These are phyloP conservation scores for Acanthurus lineatus DNA, from an alignment of 2,797 vertebrate genomes.

Conservation along the genomic window DNA sequence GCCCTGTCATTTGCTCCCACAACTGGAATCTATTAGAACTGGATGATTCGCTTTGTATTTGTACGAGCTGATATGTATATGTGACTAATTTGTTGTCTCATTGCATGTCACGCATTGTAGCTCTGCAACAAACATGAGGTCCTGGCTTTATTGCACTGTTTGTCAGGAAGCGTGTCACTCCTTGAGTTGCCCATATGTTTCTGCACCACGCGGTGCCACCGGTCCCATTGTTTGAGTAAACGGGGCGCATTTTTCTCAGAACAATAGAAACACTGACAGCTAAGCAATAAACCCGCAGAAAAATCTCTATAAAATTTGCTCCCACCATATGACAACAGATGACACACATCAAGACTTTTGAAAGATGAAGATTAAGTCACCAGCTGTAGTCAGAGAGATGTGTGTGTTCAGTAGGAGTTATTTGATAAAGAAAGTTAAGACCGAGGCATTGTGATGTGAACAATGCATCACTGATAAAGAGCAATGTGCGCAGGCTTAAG, in stretches of 20 bases:
- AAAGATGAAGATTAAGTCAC: conserved; percentile 32
- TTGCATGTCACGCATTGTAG: background rate
- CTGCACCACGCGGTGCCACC: conserved; percentile 4
- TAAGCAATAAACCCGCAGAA: conserved; percentile 6
- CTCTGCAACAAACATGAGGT: conserved; percentile 16
- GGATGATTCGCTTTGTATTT: conserved; percentile 18
- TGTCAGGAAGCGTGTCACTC: no score
- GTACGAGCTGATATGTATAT: background rate
- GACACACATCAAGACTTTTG: conserved; percentile 6
- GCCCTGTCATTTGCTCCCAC: conserved; percentile 49
- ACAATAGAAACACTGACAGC: conserved; percentile 55
- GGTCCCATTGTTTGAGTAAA: conserved; percentile 37
- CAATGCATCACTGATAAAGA: conserved; percentile 55
- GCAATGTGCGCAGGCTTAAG: conserved; percentile 9
- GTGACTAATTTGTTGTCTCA: conserved; percentile 23
- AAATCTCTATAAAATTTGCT: conserved; percentile 5
- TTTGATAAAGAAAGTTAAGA: conserved; percentile 44
- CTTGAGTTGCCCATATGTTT: conserved; percentile 12
- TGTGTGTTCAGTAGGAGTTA: conserved; percentile 8
- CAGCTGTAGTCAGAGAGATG: conserved; percentile 3
- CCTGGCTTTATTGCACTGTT: background rate
- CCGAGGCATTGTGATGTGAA: conserved; percentile 36
- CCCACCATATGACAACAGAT: conserved; percentile 21
- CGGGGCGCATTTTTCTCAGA: conserved; percentile 17
- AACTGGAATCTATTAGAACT: conserved; percentile 49